Conservation (phyloP, 2,888 invertebrate genomes). For the Hemicrepidius hirtus region DNA sequence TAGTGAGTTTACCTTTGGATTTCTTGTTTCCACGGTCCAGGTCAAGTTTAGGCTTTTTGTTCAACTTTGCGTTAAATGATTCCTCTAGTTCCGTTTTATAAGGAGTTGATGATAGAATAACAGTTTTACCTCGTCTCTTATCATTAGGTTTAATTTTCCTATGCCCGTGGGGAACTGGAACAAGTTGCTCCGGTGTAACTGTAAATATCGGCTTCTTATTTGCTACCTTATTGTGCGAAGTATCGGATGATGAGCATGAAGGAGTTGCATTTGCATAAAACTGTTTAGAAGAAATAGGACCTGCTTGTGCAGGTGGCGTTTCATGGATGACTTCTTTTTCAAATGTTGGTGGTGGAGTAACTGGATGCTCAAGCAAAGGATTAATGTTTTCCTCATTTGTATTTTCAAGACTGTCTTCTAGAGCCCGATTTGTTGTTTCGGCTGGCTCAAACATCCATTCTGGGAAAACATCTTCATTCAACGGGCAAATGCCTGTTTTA, state of each 20-base stretch:
- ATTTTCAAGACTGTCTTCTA: neutral
- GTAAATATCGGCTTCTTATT: too few relatives aligned
- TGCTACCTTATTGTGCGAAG: too few relatives aligned
- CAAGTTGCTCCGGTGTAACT: neutral
- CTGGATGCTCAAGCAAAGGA: too few relatives aligned
- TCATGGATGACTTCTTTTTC: too few relatives aligned
- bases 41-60: neutral
- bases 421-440: conserved; percentile 33
- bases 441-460: conserved; percentile 2
- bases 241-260: too few relatives aligned
- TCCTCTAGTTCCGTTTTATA: conserved; percentile 19
- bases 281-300: too few relatives aligned
- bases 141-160: neutral
- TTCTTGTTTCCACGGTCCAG: neutral
- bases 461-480: conserved; percentile 44
- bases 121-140: conserved; percentile 20
- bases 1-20: too few relatives aligned
- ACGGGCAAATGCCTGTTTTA: neutral
- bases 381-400: neutral
- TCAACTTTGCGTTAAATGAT: neutral
- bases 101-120: conserved; percentile 9
- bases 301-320: too few relatives aligned
- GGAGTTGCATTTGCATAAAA: conserved; percentile 9
- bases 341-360: neutral
- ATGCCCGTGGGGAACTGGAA: conserved; percentile 4